These are phyloP conservation scores for Entelurus aequoreus DNA, from an alignment of 2,113 vertebrate species.

Conservation along the genomic window DNA sequence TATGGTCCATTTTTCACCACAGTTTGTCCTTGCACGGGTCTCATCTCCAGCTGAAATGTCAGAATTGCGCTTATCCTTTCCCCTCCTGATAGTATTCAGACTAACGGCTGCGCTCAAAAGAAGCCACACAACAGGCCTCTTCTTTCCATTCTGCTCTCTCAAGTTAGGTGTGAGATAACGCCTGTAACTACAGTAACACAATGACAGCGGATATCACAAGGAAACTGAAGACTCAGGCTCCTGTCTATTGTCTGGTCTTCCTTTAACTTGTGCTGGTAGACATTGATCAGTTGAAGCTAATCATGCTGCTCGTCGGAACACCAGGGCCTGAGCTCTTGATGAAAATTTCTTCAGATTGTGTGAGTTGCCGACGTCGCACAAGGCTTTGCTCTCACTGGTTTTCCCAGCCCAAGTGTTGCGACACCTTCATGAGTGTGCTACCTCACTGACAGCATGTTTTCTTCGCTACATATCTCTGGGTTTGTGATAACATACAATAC, in stretches of 20 bases:
- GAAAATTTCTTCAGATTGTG: slow-evolving; percentile 99
- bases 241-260: slow-evolving; percentile 75
- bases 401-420: slow-evolving; percentile 23
- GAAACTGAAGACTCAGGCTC: slow-evolving; percentile 12
- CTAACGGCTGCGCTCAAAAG: slow-evolving; percentile 15
- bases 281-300: slow-evolving; percentile 99
- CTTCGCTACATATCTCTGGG: slow-evolving; percentile 17
- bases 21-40: slow-evolving; percentile 1
- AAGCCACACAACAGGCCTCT: background rate
- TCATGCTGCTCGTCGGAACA: slow-evolving; percentile 98
- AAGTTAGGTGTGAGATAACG: background rate
- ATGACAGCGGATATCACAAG: background rate
- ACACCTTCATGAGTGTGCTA: slow-evolving; percentile 21
- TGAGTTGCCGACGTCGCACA: slow-evolving; percentile 83
- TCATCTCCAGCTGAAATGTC: background rate
- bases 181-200: background rate
- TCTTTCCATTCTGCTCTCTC: background rate
- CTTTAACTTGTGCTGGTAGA: slow-evolving; percentile 94
- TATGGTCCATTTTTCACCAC: slow-evolving; percentile 4
- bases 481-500: slow-evolving; percentile 12
- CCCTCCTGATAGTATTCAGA: slow-evolving; percentile 10
- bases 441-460: slow-evolving; percentile 52
- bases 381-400: slow-evolving; percentile 50
- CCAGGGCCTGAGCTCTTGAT: slow-evolving; percentile 96
- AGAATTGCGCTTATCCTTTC: slow-evolving; percentile 4